These are phyloP conservation scores for Percina caprodes DNA, from an alignment of 2,113 vertebrate genomes.

Conservation along the genomic window DNA sequence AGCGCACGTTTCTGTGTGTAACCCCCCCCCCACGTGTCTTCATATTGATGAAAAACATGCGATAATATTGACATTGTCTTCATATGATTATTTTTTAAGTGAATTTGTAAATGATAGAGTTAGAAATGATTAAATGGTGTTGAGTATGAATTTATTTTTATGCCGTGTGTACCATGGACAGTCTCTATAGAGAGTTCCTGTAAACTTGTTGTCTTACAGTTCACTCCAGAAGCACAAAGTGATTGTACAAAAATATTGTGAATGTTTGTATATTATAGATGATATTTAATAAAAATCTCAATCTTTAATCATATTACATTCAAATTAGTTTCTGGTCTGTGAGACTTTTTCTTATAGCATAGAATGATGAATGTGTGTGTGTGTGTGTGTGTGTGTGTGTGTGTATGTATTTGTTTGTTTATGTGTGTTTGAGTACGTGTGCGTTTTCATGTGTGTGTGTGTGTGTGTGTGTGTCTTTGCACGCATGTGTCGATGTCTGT, in stretches of 20 bases:
- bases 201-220: slow-evolving; percentile 80
- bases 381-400: no score
- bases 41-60: slow-evolving; percentile 49
- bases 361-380: no score
- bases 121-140: slow-evolving; percentile 73
- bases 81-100: slow-evolving; percentile 80
- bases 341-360: no score
- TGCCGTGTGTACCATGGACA: slow-evolving; percentile 75
- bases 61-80: slow-evolving; percentile 75
- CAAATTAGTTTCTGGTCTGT: no score
- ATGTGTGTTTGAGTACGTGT: no score
- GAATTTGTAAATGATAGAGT: slow-evolving; percentile 81
- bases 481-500: no score
- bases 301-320: slow-evolving; percentile 35
- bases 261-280: slow-evolving; percentile 85
- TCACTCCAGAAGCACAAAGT: slow-evolving; percentile 81
- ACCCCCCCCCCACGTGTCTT: slow-evolving; percentile 61
- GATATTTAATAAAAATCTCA: slow-evolving; percentile 84
- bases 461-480: no score
- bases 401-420: no score
- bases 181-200: slow-evolving; percentile 74
- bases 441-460: no score
- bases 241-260: slow-evolving; percentile 85
- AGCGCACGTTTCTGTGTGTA: slow-evolving; percentile 64
- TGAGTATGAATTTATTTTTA: slow-evolving; percentile 82